Evolutionary conservation across 2,888 invertebrate species (phyloP).

Genomic region (Alloplasta piceator): DNA sequence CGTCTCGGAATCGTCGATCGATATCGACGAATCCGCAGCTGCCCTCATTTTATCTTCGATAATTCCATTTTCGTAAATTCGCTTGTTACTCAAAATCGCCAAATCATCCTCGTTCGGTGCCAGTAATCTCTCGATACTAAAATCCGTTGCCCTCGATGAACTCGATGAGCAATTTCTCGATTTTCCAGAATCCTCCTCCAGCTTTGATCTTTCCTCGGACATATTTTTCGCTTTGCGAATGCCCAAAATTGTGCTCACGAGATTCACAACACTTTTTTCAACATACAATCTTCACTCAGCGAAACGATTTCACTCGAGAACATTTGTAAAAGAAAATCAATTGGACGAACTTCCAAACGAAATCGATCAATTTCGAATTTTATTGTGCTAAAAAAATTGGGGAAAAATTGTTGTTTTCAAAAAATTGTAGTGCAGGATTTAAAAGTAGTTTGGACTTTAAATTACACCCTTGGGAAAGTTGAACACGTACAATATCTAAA

Average conservation of each 20-base stretch:
- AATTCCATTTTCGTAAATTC: constrained; percentile 50
- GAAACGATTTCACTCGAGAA: no score
- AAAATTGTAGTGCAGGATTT: no score
- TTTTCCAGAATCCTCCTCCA: constrained; percentile 51
- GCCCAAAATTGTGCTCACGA: not conserved
- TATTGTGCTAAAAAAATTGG: not conserved
- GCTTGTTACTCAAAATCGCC: constrained; percentile 53
- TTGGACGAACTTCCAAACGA: no score
- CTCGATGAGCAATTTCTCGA: constrained; percentile 65
- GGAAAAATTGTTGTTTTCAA: no score
- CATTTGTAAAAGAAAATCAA: no score
- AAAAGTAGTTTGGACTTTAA: not conserved
- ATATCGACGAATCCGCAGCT: constrained; percentile 78
- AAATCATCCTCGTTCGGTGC: constrained; percentile 73
- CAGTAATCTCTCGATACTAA: constrained; percentile 80
- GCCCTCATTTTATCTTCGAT: constrained; percentile 71
- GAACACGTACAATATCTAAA: no score
- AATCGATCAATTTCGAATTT: no score
- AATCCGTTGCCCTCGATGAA: constrained; percentile 69
- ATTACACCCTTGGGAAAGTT: no score
- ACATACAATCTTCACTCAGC: no score
- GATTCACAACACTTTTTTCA: no score
- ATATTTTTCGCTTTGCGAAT: constrained; percentile 59
- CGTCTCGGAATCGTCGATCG: constrained; percentile 75
- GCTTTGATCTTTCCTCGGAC: constrained; percentile 69